Percentiles rank a stretch among this genome's conserved stretches.
phyloP scores from a whole-genome alignment of 2,888 invertebrate species.

The Melieria omissa region DNA sequence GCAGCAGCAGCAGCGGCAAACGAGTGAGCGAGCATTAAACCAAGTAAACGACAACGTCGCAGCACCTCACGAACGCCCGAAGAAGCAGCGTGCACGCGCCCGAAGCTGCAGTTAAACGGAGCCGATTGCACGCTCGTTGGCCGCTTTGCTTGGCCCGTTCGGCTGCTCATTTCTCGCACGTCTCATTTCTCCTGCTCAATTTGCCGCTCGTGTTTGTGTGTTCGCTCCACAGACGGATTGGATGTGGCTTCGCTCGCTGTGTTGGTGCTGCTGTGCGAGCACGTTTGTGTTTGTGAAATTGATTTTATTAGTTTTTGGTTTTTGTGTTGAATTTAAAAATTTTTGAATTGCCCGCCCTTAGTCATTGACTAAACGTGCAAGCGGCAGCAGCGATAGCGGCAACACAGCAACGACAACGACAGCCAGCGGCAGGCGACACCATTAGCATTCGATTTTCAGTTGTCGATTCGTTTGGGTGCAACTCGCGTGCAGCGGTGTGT shows the following conservation, averaged over 20 bases:
- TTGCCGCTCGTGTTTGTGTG: conserved; percentile 36
- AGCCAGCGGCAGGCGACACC: conserved; percentile 28
- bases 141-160: not conserved
- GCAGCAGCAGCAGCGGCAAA: too few species aligned
- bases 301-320: conserved; percentile 62
- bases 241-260: conserved; percentile 36
- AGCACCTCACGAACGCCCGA: too few species aligned
- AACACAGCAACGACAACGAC: conserved; percentile 9
- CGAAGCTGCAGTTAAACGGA: not conserved
- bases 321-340: conserved; percentile 60
- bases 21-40: too few species aligned
- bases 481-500: too few species aligned
- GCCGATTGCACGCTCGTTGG: not conserved
- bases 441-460: conserved; percentile 9
- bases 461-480: not conserved
- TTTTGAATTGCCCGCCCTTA: conserved; percentile 65
- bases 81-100: too few species aligned
- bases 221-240: conserved; percentile 32
- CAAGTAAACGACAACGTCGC: too few species aligned
- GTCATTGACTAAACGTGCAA: conserved; percentile 64
- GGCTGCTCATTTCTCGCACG: conserved; percentile 39
- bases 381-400: conserved; percentile 51
- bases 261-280: conserved; percentile 27
- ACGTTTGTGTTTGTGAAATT: conserved; percentile 54
- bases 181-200: conserved; percentile 27